Percentiles rank a stretch among this genome's conserved stretches.
Conservation (phyloP, 2,797 vertebrate species). For the Anas flavirostris region DNA sequence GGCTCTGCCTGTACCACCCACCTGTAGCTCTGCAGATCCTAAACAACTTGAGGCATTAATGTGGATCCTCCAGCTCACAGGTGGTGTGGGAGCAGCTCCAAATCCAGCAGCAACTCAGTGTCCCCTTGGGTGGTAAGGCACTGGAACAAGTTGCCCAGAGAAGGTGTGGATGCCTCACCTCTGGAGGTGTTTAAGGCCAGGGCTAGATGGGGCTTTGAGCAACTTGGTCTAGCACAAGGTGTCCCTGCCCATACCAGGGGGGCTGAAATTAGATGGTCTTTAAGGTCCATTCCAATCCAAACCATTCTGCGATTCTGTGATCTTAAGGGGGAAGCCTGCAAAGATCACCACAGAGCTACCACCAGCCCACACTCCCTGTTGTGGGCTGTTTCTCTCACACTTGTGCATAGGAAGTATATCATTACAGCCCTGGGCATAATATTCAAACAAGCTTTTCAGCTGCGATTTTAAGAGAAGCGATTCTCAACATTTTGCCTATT, state of each 20-base stretch:
- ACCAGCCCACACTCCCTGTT: rapidly evolving
- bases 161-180: too few relatives aligned
- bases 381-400: rapidly evolving
- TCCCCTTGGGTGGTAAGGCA: not conserved
- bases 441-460: not conserved
- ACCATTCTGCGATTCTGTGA: too few relatives aligned
- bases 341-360: not conserved
- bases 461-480: not conserved
- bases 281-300: too few relatives aligned
- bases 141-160: too few relatives aligned
- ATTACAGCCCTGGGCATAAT: rapidly evolving
- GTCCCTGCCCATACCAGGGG: too few relatives aligned
- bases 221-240: too few relatives aligned
- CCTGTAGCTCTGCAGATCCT: not conserved
- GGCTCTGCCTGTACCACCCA: not conserved
- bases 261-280: too few relatives aligned
- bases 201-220: too few relatives aligned
- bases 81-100: not conserved
- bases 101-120: not conserved
- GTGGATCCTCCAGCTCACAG: not conserved
- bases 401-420: not conserved
- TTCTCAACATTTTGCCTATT: not conserved
- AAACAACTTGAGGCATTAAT: not conserved
- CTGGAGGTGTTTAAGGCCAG: too few relatives aligned
- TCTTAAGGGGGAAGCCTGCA: not conserved